Base-by-base conservation (phyloP, 2,113 vertebrate species). In the human (Homo sapiens) region DNA sequence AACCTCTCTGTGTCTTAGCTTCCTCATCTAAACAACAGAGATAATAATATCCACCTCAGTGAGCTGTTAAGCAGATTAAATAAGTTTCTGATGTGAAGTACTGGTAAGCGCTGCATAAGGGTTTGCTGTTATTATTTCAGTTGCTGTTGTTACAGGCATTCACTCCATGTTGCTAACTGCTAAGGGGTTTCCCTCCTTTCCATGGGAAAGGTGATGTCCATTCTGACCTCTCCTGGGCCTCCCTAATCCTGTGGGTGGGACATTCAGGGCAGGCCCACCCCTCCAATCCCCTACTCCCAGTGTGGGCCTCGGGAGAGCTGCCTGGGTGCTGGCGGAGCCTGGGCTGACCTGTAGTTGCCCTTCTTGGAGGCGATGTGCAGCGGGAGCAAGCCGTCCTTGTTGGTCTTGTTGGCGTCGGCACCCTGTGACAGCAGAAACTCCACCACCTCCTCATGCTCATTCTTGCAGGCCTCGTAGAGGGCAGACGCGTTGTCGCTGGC, bases 381-480 rank as follows among this genome's bases (percentile, higher is more conserved):
- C 0, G 99, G 99, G 73, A 99, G 97, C 32, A 99, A 75, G 14
- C 99, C 99, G 0, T 99, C 98, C 95, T 99, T 99, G 95, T 99
- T 99, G 66, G 99, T 86, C 98, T 98, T 99, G 98, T 99, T 99
- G 97, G 99, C 99, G 12, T 99, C 99, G 1, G 99, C 99, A 0
- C 99, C 99, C 90, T 99, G 99, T 0, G 99, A 99, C 90, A 99
- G 97, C 40, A 99, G 99, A 23, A 99, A 98, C 95, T 99, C 98
- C 96, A 99, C 99, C 6, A 99, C 97, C 1, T 97, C 95, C 55
- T 98, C 86, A 0, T 99, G 99, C 32, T 98, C 99, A 9, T 99
- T 99, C 98, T 99, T 99, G 97, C 98, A 98, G 35, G 99, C 99
- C 98, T 99, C 99, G 35, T 99, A 99, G 96, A 99, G 98, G 75